phyloP scores from a whole-genome alignment of 1,140 invertebrate genomes.

The Drosophila nikananu region DNA sequence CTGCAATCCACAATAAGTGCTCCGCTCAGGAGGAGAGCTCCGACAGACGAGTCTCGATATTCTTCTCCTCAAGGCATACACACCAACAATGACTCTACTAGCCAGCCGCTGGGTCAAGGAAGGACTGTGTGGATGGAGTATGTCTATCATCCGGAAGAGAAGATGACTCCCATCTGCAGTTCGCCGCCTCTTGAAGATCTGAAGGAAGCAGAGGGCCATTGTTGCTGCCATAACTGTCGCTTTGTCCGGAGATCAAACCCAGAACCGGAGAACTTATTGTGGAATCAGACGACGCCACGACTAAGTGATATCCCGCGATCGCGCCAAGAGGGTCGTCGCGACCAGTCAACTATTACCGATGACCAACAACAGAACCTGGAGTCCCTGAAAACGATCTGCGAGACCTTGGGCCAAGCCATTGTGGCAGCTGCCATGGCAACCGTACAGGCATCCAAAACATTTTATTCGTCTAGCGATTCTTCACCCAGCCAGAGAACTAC shows the following conservation, averaged over 20 bases:
- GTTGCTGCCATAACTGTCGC: background rate
- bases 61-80: background rate
- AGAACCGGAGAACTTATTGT: background rate
- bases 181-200: background rate
- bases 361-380: background rate
- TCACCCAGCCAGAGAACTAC: too few relatives aligned
- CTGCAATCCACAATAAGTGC: background rate
- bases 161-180: background rate
- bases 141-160: slow-evolving; percentile 1
- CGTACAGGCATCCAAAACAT: background rate
- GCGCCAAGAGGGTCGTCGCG: background rate
- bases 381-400: slow-evolving; percentile 22
- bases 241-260: background rate
- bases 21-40: background rate
- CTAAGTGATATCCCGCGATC: background rate
- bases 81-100: background rate
- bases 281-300: background rate
- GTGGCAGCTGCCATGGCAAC: slow-evolving; percentile 16
- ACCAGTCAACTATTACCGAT: slow-evolving; percentile 28
- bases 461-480: background rate
- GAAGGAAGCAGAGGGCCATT: background rate
- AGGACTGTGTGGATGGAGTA: slow-evolving; percentile 2
- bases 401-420: slow-evolving; percentile 28
- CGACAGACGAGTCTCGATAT: background rate
- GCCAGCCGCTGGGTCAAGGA: background rate